Evolutionary conservation across 2,113 vertebrate species (phyloP).

Genomic region (Xyliphius kryptos): DNA sequence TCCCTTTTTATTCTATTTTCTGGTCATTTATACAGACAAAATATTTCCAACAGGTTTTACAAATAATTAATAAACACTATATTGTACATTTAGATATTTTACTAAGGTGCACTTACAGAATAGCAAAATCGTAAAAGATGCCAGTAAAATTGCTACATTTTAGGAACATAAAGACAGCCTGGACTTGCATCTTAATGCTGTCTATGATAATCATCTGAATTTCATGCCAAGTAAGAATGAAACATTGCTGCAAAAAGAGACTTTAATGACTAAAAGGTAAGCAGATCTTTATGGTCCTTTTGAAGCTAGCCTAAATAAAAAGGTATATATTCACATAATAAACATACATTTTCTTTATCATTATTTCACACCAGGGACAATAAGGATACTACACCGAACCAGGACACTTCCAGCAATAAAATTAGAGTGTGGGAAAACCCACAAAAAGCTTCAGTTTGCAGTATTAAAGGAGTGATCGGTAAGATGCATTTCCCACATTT

Average conservation of each 20-base stretch:
- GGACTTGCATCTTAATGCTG: slow-evolving; percentile 68
- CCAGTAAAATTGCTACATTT: neutral
- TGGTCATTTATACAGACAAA: too few relatives aligned
- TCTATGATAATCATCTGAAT: slow-evolving; percentile 70
- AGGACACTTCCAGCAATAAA: slow-evolving; percentile 29
- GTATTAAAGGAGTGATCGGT: slow-evolving; percentile 68
- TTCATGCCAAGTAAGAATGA: slow-evolving; percentile 64
- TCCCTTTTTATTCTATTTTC: too few relatives aligned
- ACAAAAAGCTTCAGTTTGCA: slow-evolving; percentile 66
- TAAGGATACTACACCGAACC: slow-evolving; percentile 8
- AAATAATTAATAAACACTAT: too few relatives aligned
- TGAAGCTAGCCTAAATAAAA: too few relatives aligned
- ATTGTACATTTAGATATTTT: too few relatives aligned
- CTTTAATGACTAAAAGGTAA: slow-evolving; percentile 52
- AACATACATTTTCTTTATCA: neutral
- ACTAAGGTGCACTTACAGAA: too few relatives aligned
- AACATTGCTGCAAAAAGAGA: slow-evolving; percentile 63
- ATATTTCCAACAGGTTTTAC: too few relatives aligned
- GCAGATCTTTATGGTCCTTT: too few relatives aligned
- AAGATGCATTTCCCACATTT: slow-evolving; percentile 21
- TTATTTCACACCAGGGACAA: slow-evolving; percentile 8
- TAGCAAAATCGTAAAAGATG: too few relatives aligned
- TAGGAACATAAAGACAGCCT: slow-evolving; percentile 69
- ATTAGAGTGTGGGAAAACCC: slow-evolving; percentile 63
- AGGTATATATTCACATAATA: neutral